Base-by-base conservation (phyloP, 2,113 vertebrate species). In the Xenopus borealis region DNA sequence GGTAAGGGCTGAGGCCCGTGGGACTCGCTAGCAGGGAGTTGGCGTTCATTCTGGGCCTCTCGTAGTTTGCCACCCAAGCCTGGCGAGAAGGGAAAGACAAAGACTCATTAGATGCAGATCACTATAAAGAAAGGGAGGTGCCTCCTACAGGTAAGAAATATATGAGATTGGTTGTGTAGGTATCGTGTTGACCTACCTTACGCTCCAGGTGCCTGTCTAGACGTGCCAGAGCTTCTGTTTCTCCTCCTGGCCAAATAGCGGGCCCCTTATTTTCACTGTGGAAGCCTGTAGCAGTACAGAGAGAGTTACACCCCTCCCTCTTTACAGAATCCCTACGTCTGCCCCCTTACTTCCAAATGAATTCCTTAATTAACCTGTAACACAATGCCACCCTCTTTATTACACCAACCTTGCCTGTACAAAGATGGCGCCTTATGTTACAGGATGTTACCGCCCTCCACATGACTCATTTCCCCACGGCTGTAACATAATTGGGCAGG, bases 1-100 rank as follows among this genome's bases (percentile, higher is more conserved):
- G 90, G 85, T 96, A 98, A 20, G 97, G 97, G 85, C 97, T 98
- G 80, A 98, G 94, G 72, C 96, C 97, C 0, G 96, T 96, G 0
- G 95, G 93, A 78, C 94, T 98, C 81, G 95, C 94, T 67, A 98
- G 90, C 81, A 98, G 83, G 0, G 95, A 96, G 77, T 91, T 94
- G 18, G 88, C 92, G 0, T 92, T 96, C 86, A 94, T 95, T 73
- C 93, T 90, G 7, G 95, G 92, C 72, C 93, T 90, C 85, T 97
- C 95, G 0, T 96, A 92, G 84, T 92, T 96, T 50, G 95, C 93
- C 80, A 97, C 95, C 94, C 95, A 98, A 19, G 94, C 94, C 96
- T 98, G 80, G 63, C 9, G 47, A 50, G 14, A 50, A 20, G 55
- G 80, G 50, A 30, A 18, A 80, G 69, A 61, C 59, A 75, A n/a